Evolutionary conservation across 2,113 vertebrate species (phyloP), one percentile per base, ranked within the genome.

Genomic region (Gopherus flavomarginatus): DNA sequence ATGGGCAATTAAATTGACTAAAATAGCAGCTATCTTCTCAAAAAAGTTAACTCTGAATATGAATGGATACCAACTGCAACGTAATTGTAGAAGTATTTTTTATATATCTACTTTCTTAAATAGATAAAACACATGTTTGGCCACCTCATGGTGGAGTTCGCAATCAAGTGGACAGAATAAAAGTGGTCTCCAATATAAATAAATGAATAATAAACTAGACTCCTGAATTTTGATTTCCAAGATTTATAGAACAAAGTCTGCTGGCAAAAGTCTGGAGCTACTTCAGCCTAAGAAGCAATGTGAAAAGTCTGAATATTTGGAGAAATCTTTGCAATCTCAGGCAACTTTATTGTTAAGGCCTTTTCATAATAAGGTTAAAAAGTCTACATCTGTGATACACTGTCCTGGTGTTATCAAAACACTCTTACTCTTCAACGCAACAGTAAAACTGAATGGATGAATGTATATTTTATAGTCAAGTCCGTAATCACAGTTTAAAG

Each of bases 171-270:
- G 95, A 92, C 29, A 93, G 69, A 44, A 13, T 0, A 42, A 26
- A 86, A 89, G 42, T 72, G 65, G 19, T 72, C n/a, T 38, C n/a
- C 65, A 72, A 24, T 47, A 47, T 47, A 78, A 44, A 47, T 24
- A 27, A 77, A 14, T 47, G 26, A 77, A 52, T 81, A 90, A 94
- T 86, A 92, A 53, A 59, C 21, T 29, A 88, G 93, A 91, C 77
- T 6, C 0, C 83, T 62, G 49, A 54, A n/a, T 0, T 77, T 93
- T 85, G 89, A 54, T 53, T 87, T 90, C 90, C 57, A 1, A 85
- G 93, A 92, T 84, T 86, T 88, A 79, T 75, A 92, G 50, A 75
- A 47, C 27, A 81, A 69, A n/a, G 27, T 29, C 75, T 72, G n/a
- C n/a, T 78, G 75, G 72, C 52, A 49, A 85, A 19, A 83, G 19